Base-by-base conservation (phyloP, 2,888 invertebrate species). In the Lasioglossum figueresi region DNA sequence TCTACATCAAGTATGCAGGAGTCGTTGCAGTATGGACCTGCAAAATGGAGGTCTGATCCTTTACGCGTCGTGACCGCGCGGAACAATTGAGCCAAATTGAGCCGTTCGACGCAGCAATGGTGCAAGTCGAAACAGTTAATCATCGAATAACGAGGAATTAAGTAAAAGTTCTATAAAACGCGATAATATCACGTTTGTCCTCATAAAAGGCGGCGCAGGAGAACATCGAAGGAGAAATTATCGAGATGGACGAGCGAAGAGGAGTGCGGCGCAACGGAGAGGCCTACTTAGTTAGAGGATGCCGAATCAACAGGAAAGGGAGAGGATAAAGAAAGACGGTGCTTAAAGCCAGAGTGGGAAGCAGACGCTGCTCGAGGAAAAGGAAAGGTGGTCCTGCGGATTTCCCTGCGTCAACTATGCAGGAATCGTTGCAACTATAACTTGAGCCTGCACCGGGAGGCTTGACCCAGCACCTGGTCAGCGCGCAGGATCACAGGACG, bases 401-500 rank as follows among this genome's bases (percentile, higher is more conserved):
- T 48, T 48, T 48, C 19, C 19, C 48, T 19, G 19, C 48, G 23
- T 52, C 48, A 52, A 23, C 23, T n/a, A 23, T 52, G 23, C 23
- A 52, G 52, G 23, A n/a, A 23, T 23, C 10, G 1, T 23, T 52
- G 23, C 52, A 23, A 52, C 52, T 10, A 52, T 19, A 56, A 59
- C 70, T 71, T 72, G 72, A 82, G 70, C 77, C 75, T 70, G 48
- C 27, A 19, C 52, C 23, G n/a, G 31, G 73, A 48, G 40, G 45
- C 45, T 37, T n/a, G 23, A 19, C 43, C 72, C 19, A 81, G 85
- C 78, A 84, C 82, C 82, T 63, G 79, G 23, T n/a, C 63, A 88
- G 76, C 82, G 92, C 93, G 93, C 93, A 93, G 92, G 90, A 91
- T 93, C 93, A 89, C 86, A 90, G 92, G 92, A 92, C 91, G 87